Base-by-base conservation (phyloP, 2,888 invertebrate genomes). In the Drosophila seclusa region DNA sequence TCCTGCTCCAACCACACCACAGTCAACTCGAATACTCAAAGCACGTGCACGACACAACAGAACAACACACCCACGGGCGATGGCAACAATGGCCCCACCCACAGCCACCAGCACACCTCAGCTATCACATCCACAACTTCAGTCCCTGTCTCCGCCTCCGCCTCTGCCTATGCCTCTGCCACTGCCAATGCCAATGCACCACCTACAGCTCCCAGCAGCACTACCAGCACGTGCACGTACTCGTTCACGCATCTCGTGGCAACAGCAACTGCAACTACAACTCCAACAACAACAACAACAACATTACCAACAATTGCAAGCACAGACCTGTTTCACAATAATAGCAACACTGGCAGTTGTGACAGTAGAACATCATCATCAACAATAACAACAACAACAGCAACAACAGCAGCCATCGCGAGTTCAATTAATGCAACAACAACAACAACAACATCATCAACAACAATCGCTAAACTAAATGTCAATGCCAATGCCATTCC, bases 401-500 rank as follows among this genome's bases (percentile, higher is more conserved):
- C 74, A 45, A 68, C 62, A 65, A 77, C 70, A 64, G 54, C 65
- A 38, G 63, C 68, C 57, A 69, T 65, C 38, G 62, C 68, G 32
- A 57, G 65, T 24, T 48, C 54, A 59, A 74, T 60, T 40, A 62
- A 54, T 66, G 38, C 68, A 52, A 59, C 70, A 63, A 29, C 54
- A 18, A 48, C 48, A 48, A 52, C 65, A 58, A 76, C 69, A 31
- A 63, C 73, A 61, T 60, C 73, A 58, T 60, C 88, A 60, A 68
- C 76, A 66, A 72, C 87, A 59, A 75, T 62, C 32, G 82, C 80
- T 82, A 90, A 90, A 84, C 64, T 79, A 52, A 87, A 88, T 87
- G 87, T 84, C 81, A 87, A 90, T 88, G 87, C 87, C 81, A 90
- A 91, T 87, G 89, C 90, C 77, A 91, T 92, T 89, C 91, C 92